phyloP scores from a whole-genome alignment of 2,797 vertebrate species.

The Capromys pilorides region DNA sequence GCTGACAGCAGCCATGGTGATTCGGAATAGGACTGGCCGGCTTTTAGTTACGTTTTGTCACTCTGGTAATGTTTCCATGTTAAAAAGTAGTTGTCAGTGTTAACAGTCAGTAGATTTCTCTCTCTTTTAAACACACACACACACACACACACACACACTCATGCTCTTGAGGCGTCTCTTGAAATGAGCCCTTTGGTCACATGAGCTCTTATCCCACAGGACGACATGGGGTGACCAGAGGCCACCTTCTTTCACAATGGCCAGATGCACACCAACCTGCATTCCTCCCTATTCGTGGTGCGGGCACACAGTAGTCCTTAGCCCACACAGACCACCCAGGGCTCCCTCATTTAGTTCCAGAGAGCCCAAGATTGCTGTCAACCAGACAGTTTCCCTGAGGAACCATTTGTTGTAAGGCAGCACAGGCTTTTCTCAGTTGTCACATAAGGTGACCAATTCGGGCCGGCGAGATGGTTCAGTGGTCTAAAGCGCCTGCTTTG shows the following conservation, averaged over 20 bases:
- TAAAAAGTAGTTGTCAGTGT: not conserved
- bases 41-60: not conserved
- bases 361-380: not conserved
- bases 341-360: not conserved
- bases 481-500: no score
- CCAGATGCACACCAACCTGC: not conserved
- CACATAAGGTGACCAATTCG: not conserved
- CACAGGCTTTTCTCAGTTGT: not conserved
- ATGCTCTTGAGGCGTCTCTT: not conserved
- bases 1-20: not conserved
- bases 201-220: not conserved
- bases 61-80: not conserved
- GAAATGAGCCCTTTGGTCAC: not conserved
- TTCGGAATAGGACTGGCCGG: not conserved
- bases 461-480: no score
- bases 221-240: rapidly evolving
- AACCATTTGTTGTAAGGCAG: not conserved
- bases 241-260: not conserved
- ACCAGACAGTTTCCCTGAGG: not conserved
- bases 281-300: not conserved
- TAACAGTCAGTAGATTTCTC: not conserved
- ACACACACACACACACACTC: no score
- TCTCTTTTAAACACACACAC: not conserved
- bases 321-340: not conserved
- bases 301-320: not conserved